A percentile compares a stretch with the other conserved stretches of the same genome.
Evolutionary conservation across 2,888 invertebrate species (phyloP).

Genomic region (Athalia circularis): DNA sequence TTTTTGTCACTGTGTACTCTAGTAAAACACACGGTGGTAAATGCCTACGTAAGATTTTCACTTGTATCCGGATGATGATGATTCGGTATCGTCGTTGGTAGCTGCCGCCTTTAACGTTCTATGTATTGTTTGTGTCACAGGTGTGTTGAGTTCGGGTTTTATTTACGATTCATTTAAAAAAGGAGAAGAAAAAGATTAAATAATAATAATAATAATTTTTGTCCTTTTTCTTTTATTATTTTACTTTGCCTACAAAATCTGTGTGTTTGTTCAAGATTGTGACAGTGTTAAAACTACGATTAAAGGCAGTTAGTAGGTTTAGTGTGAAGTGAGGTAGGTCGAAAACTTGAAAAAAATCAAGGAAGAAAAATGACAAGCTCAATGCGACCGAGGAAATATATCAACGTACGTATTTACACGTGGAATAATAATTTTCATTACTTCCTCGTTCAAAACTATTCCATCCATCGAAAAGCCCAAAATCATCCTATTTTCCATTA

Average conservation of each 20-base stretch:
- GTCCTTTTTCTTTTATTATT: too few relatives aligned
- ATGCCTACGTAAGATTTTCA: conserved; percentile 45
- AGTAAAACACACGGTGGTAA: conserved; percentile 8
- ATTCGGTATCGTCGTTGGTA: neutral
- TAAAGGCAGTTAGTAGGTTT: too few relatives aligned
- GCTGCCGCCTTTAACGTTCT: neutral
- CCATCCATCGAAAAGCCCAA: too few relatives aligned
- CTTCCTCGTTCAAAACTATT: too few relatives aligned
- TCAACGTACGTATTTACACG: neutral
- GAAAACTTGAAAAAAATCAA: neutral
- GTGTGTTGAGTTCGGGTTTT: conserved; percentile 24
- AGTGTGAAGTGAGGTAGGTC: conserved; percentile 45
- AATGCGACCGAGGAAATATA: neutral
- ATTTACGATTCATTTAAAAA: too few relatives aligned
- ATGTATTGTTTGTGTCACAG: conserved; percentile 29
- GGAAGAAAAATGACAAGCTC: conserved; percentile 30
- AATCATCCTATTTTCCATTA: too few relatives aligned
- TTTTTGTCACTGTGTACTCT: conserved; percentile 59
- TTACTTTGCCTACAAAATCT: neutral
- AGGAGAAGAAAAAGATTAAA: too few relatives aligned
- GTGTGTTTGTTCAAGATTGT: conserved; percentile 5
- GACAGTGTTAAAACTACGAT: neutral
- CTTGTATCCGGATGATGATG: conserved; percentile 23
- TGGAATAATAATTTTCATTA: too few relatives aligned
- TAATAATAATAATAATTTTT: too few relatives aligned